Conservation (phyloP, 2,113 vertebrate species). For the Elachura formosa region DNA sequence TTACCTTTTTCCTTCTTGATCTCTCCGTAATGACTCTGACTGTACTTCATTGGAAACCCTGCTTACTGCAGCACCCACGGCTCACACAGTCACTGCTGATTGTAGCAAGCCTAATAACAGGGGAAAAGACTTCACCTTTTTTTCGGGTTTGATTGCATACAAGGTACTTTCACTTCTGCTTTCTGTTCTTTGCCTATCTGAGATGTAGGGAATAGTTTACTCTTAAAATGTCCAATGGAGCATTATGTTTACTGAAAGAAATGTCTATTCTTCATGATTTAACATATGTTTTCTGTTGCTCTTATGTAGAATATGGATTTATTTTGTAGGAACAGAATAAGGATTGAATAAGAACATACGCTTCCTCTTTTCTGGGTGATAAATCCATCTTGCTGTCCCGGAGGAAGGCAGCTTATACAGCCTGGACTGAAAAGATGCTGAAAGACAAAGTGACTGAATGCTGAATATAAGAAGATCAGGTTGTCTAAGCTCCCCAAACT, state of each 20-base stretch:
- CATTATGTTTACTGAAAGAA: not conserved
- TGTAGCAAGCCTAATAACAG: not conserved
- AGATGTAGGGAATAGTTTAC: not conserved
- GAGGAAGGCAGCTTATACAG: not conserved
- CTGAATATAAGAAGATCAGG: conserved; percentile 12
- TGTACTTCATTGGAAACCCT: conserved; percentile 1
- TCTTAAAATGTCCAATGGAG: not conserved
- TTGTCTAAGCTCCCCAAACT: conserved; percentile 21
- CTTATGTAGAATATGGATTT: not conserved
- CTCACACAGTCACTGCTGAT: not conserved
- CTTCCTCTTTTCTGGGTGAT: not conserved
- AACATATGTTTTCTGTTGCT: not conserved
- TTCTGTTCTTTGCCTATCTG: not conserved
- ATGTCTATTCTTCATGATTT: not conserved
- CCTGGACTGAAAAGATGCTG: conserved; percentile 11
- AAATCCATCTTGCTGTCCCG: conserved; percentile 17
- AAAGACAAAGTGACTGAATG: conserved; percentile 13
- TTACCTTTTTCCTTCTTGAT: not conserved
- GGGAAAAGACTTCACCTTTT: not conserved
- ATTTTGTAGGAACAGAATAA: not conserved
- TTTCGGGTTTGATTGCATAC: not conserved
- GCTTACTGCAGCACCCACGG: not conserved
- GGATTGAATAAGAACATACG: conserved; percentile 39
- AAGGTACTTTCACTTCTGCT: not conserved
- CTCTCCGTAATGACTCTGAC: not conserved